phyloP scores from a whole-genome alignment of 2,888 invertebrate genomes.

The Hoplodrina ambigua region DNA sequence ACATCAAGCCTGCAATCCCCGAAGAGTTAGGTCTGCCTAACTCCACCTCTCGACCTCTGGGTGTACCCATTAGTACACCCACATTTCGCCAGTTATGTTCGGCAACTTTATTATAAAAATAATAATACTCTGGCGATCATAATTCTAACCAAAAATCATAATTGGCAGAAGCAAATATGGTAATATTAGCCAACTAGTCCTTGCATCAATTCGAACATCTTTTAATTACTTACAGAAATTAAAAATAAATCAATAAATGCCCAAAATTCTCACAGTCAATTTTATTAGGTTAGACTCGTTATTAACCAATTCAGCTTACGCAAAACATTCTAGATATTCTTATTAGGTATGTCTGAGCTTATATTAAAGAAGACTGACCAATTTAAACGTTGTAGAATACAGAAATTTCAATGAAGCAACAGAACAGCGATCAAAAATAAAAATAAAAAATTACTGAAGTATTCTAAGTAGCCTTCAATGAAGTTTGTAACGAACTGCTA shows the following conservation, averaged over 20 bases:
- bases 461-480: no score
- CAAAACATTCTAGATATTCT: not conserved
- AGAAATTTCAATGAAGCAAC: no score
- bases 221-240: not conserved
- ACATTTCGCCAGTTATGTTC: no score
- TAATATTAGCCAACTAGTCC: not conserved
- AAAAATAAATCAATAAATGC: not conserved
- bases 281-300: not conserved
- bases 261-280: not conserved
- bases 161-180: not conserved
- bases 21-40: no score
- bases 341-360: constrained; percentile 3
- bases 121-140: not conserved
- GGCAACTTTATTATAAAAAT: no score
- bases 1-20: no score
- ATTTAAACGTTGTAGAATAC: not conserved
- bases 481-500: no score
- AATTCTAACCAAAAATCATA: not conserved
- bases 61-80: no score
- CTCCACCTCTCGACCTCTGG: no score
- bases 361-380: not conserved
- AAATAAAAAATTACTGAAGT: no score
- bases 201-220: constrained; percentile 10
- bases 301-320: constrained; percentile 8
- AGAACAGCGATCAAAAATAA: no score